phyloP scores from a whole-genome alignment of 53 echinoderm and acorn worm species.

The Apostichopus leukothele region DNA sequence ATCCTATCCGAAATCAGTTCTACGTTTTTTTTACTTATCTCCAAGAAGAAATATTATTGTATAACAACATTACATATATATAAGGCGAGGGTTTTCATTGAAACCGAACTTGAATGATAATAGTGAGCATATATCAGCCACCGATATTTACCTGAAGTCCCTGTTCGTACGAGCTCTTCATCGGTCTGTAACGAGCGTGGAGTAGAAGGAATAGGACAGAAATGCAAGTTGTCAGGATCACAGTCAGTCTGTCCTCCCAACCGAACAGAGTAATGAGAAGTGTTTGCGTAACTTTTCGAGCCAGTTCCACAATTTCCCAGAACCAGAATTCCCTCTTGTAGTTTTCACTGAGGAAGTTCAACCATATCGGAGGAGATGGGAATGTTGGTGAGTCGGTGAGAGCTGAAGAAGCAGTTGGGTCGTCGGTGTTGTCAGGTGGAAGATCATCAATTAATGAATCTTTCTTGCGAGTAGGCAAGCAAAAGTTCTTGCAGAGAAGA shows the following conservation, averaged over 20 bases:
- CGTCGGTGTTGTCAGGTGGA: background rate
- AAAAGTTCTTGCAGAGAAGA: slow-evolving; percentile 41
- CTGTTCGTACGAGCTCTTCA: slow-evolving; percentile 19
- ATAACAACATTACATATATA: background rate
- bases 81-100: background rate
- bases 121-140: too few species aligned
- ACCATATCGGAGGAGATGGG: slow-evolving; percentile 4
- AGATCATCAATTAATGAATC: background rate
- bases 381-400: background rate
- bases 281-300: slow-evolving; percentile 14
- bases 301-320: slow-evolving; percentile 39
- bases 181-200: slow-evolving; percentile 10
- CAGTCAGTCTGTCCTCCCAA: slow-evolving; percentile 18
- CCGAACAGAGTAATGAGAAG: slow-evolving; percentile 16
- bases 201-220: slow-evolving; percentile 23
- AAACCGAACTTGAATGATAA: background rate
- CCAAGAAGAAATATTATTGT: too few species aligned
- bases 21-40: too few species aligned
- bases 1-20: too few species aligned
- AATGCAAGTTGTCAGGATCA: background rate
- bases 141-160: slow-evolving; percentile 21
- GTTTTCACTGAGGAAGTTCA: slow-evolving; percentile 12
- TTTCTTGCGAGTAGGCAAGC: background rate
- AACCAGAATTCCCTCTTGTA: slow-evolving; percentile 25
- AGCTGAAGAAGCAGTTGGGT: background rate